Percentiles rank a stretch among this genome's conserved stretches.
These are phyloP conservation scores for Clunio marinus DNA, from an alignment of 2,888 invertebrate genomes.

Conservation along the genomic window DNA sequence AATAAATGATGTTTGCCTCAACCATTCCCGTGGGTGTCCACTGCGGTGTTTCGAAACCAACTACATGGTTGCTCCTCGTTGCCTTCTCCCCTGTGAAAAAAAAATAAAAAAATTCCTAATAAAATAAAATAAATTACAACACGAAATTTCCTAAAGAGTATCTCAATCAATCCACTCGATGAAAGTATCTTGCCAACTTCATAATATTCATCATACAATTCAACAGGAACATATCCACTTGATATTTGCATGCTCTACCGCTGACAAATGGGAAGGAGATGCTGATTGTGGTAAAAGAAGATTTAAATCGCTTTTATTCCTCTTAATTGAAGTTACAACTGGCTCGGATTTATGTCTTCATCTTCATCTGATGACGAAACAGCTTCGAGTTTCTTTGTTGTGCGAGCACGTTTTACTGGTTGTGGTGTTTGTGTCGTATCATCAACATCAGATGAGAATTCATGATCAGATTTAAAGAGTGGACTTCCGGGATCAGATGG, in stretches of 20 bases:
- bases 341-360: conserved; percentile 48
- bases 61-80: too few relatives aligned
- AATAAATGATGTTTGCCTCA: too few relatives aligned
- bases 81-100: too few relatives aligned
- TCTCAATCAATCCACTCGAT: conserved; percentile 44
- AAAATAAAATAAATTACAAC: conserved; percentile 54
- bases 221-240: not conserved
- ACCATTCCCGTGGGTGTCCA: too few relatives aligned
- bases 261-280: conserved; percentile 50
- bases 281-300: conserved; percentile 45
- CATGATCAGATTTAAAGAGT: conserved; percentile 80
- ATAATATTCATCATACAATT: conserved; percentile 49
- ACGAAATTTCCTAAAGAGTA: conserved; percentile 50
- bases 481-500: conserved; percentile 54
- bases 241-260: conserved; percentile 49
- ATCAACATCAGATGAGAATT: conserved; percentile 67
- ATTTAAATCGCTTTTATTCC: conserved; percentile 42
- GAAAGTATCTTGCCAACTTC: conserved; percentile 44
- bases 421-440: conserved; percentile 58
- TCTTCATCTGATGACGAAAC: conserved; percentile 41
- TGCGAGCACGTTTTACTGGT: conserved; percentile 71
- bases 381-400: conserved; percentile 67
- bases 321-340: conserved; percentile 59
- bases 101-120: too few relatives aligned
- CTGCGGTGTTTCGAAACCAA: too few relatives aligned